A percentile compares a stretch with the other conserved stretches of the same genome.
These are phyloP conservation scores for Taxidea taxus DNA, from an alignment of 2,113 vertebrate genomes.

Conservation along the genomic window DNA sequence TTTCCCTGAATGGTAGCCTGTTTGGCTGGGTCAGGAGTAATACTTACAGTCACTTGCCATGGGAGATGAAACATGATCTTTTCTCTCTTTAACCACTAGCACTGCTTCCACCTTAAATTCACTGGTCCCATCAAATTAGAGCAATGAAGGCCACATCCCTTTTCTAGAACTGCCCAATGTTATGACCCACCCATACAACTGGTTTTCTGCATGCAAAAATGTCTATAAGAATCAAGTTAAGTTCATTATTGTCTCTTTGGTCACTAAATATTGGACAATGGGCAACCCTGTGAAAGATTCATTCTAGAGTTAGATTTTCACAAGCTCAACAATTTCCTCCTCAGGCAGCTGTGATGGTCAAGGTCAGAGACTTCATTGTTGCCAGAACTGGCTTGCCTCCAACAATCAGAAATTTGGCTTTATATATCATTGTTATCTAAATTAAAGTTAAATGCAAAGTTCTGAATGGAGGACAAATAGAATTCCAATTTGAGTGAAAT, in stretches of 20 bases:
- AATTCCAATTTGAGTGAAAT: neutral
- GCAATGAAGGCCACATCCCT: neutral
- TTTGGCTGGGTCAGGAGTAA: neutral
- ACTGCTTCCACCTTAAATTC: neutral
- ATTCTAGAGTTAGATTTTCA: neutral
- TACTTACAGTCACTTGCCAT: neutral
- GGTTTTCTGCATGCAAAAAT: neutral
- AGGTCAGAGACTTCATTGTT: neutral
- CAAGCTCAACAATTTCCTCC: neutral
- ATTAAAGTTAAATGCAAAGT: neutral
- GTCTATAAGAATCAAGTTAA: neutral
- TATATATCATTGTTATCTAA: neutral
- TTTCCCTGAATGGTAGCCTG: neutral
- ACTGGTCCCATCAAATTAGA: neutral
- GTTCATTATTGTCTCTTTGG: neutral
- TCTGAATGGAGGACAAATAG: neutral
- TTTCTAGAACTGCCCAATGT: neutral
- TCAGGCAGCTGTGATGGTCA: neutral
- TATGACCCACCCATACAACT: neutral
- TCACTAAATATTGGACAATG: neutral
- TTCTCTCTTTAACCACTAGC: neutral
- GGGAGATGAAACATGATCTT: neutral
- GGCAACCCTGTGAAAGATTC: neutral
- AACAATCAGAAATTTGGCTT: neutral
- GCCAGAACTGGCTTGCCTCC: neutral